Percentiles rank a stretch among this genome's conserved stretches.
These are phyloP conservation scores for Siniperca scherzeri DNA, from an alignment of 2,797 vertebrate genomes.

Conservation along the genomic window DNA sequence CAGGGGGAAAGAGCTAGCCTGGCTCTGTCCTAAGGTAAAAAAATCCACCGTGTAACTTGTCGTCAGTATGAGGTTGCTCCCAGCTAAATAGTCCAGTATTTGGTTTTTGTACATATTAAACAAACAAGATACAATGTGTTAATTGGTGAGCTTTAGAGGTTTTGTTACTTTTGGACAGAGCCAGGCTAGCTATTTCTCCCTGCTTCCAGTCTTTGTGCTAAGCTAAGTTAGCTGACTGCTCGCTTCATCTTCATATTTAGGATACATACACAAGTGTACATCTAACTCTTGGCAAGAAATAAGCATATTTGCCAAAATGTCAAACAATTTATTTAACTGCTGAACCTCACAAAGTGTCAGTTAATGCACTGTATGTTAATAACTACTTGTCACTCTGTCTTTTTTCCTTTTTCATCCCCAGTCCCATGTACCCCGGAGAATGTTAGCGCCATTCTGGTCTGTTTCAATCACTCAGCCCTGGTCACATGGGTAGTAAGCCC, in stretches of 20 bases:
- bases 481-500: conserved; percentile 79
- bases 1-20: too few relatives aligned
- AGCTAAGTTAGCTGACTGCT: not conserved
- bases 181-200: not conserved
- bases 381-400: not conserved
- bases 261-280: not conserved
- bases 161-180: not conserved
- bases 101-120: not conserved
- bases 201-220: not conserved
- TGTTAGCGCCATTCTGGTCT: conserved; percentile 71
- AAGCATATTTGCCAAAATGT: not conserved
- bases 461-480: conserved; percentile 73
- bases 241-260: not conserved
- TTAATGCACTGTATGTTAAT: not conserved
- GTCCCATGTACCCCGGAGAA: conserved; percentile 82
- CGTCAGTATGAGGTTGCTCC: too few relatives aligned
- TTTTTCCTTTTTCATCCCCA: conserved; percentile 38
- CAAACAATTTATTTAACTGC: not conserved
- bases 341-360: not conserved
- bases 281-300: not conserved
- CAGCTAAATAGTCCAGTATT: too few relatives aligned
- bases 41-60: too few relatives aligned
- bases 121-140: not conserved
- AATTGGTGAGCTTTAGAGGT: not conserved
- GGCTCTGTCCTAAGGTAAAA: too few relatives aligned